These are phyloP conservation scores for Hemiscyllium ocellatum DNA, from an alignment of 2,113 vertebrate genomes.

Conservation along the genomic window DNA sequence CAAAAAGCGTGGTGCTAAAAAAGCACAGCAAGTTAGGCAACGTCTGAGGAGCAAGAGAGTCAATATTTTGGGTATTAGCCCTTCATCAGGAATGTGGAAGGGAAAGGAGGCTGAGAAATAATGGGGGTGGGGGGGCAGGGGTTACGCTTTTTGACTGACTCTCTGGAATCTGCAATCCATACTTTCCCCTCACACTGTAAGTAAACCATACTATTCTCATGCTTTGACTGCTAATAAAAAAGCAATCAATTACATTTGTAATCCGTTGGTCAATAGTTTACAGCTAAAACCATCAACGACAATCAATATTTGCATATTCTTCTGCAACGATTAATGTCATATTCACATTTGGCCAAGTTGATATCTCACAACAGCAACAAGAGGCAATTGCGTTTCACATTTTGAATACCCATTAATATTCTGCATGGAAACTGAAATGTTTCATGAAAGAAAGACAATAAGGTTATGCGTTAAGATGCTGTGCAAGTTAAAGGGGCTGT, in stretches of 20 bases:
- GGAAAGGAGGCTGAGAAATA: too few relatives aligned
- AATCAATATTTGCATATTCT: conserved; percentile 33
- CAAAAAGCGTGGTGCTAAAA: too few relatives aligned
- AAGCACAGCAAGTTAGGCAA: too few relatives aligned
- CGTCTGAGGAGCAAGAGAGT: too few relatives aligned
- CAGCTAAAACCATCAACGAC: conserved; percentile 26
- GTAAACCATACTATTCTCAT: conserved; percentile 18
- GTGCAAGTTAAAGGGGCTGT: neutral
- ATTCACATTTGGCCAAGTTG: conserved; percentile 11
- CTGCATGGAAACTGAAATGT: neutral
- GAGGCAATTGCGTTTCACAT: neutral
- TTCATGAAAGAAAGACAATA: neutral
- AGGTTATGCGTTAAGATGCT: neutral
- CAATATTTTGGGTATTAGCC: too few relatives aligned
- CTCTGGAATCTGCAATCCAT: too few relatives aligned
- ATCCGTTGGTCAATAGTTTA: conserved; percentile 33
- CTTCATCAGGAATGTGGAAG: too few relatives aligned
- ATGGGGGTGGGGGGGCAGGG: too few relatives aligned
- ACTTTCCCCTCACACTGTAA: neutral
- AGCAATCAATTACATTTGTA: conserved; percentile 21
- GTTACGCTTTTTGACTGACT: too few relatives aligned
- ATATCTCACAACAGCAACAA: neutral
- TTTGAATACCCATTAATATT: neutral
- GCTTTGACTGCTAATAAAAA: conserved; percentile 15
- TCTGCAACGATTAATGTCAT: neutral